phyloP scores from a whole-genome alignment of 2,797 vertebrate species.

The Petrocephalus sullivani region DNA sequence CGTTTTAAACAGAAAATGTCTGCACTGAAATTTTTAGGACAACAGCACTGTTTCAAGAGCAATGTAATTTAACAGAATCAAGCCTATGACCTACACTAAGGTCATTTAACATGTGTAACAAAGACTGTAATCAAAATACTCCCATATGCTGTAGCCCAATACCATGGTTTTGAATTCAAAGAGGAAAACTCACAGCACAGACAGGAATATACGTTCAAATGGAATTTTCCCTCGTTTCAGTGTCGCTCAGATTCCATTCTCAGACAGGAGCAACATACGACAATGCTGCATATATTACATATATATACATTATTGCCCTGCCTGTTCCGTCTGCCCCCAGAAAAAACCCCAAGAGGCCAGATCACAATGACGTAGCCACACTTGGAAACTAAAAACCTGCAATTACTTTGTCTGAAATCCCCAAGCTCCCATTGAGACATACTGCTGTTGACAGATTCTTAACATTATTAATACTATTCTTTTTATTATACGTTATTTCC shows the following conservation, averaged over 20 bases:
- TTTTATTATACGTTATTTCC: slow-evolving; percentile 12
- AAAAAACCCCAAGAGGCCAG: not conserved
- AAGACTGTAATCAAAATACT: not conserved
- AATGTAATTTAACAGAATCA: not conserved
- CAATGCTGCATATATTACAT: not conserved
- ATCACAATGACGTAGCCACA: slow-evolving; percentile 13
- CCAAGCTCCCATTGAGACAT: not conserved
- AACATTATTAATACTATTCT: slow-evolving; percentile 4
- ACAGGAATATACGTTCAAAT: not conserved
- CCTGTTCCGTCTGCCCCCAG: not conserved
- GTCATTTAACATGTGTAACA: slow-evolving; percentile 5
- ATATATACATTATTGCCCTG: not conserved
- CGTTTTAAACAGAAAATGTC: not conserved
- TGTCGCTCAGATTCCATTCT: not conserved
- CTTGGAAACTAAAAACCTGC: slow-evolving; percentile 18
- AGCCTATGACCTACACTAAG: not conserved
- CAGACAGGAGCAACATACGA: not conserved
- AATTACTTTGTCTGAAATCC: slow-evolving; percentile 26
- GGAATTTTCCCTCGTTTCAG: not conserved
- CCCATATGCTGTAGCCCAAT: not conserved
- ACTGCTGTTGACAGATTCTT: slow-evolving; percentile 9
- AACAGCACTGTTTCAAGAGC: not conserved
- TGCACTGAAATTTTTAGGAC: not conserved
- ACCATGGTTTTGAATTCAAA: not conserved
- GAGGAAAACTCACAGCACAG: not conserved